phyloP scores from a whole-genome alignment of 2,888 invertebrate genomes.

The Oscheius sp. region DNA sequence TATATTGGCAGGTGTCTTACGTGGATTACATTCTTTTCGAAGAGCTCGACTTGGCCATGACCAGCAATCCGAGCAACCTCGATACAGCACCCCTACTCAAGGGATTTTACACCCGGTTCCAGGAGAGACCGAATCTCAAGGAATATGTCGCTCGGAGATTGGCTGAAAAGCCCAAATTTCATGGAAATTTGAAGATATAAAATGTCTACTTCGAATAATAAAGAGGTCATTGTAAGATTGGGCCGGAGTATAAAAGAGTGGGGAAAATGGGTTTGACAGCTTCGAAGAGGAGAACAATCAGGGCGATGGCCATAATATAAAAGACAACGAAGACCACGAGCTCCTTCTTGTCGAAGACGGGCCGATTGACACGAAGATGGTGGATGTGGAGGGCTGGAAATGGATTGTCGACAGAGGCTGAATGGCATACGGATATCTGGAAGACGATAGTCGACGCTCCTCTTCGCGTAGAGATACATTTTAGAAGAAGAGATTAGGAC shows the following conservation, averaged over 20 bases:
- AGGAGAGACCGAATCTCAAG: constrained; percentile 50
- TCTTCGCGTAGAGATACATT: constrained; percentile 13
- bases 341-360: constrained; percentile 13
- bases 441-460: constrained; percentile 4
- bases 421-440: neutral
- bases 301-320: neutral
- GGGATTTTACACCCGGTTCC: constrained; percentile 58
- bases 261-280: constrained; percentile 16
- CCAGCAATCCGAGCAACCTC: constrained; percentile 51
- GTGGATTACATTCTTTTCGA: constrained; percentile 67
- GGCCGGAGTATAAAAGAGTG: too few species aligned
- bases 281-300: constrained; percentile 17
- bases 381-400: neutral
- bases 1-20: too few species aligned
- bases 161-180: constrained; percentile 46
- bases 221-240: too few species aligned
- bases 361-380: neutral
- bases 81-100: constrained; percentile 58
- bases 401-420: neutral
- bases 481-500: neutral
- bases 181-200: constrained; percentile 43
- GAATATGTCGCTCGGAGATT: constrained; percentile 53
- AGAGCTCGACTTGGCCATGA: constrained; percentile 60
- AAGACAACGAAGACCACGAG: neutral
- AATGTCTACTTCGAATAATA: too few species aligned